phyloP scores from a whole-genome alignment of 1,140 invertebrate genomes.

The Cherax quadricarinatus region DNA sequence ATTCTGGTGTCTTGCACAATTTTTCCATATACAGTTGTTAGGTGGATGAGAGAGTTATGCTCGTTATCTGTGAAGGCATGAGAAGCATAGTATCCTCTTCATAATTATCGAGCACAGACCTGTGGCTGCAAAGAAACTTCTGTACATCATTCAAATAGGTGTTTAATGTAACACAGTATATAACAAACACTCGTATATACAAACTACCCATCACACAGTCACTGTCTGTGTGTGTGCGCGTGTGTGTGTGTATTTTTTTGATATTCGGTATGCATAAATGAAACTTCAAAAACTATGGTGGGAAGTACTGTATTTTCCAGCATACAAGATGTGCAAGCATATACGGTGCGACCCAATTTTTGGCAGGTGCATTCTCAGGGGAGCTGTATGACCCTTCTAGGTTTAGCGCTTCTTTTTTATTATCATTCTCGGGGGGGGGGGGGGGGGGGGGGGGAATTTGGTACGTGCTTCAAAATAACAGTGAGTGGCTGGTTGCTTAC shows the following conservation, averaged over 20 bases:
- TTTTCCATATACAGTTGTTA: background rate
- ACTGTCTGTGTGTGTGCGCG: background rate
- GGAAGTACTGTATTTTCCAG: background rate
- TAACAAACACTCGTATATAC: background rate
- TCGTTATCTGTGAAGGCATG: slow-evolving; percentile 9
- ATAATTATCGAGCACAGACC: background rate
- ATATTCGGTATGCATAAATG: background rate
- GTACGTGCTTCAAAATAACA: no score
- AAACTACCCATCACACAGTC: background rate
- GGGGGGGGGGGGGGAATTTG: no score
- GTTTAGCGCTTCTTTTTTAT: no score
- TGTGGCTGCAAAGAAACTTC: no score
- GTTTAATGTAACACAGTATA: background rate
- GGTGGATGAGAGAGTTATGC: background rate
- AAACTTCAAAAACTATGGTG: background rate
- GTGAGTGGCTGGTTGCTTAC: no score
- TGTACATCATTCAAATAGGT: background rate
- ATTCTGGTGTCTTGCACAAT: background rate
- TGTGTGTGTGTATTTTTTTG: background rate
- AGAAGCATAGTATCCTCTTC: slow-evolving; percentile 3
- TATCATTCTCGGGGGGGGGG: no score
- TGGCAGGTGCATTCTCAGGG: no score
- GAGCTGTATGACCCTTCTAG: no score
- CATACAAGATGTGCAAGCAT: no score
- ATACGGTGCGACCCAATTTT: no score